phyloP scores from a whole-genome alignment of 1,140 invertebrate species.

The Onthophagus taurus region DNA sequence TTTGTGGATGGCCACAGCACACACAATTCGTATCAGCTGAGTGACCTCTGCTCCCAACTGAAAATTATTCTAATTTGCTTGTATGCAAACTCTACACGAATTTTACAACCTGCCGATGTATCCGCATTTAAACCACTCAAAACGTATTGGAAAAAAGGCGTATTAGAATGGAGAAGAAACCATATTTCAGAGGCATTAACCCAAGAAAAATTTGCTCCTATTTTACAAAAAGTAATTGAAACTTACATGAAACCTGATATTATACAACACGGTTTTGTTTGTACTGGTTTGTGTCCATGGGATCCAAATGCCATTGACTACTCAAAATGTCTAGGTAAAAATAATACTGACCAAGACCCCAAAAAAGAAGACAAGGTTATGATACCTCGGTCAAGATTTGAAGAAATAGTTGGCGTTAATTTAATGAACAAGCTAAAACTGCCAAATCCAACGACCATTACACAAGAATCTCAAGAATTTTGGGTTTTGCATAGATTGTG shows the following conservation, averaged over 20 bases:
- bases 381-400: conserved; percentile 13
- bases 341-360: neutral
- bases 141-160: conserved; percentile 21
- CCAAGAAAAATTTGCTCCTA: conserved; percentile 23
- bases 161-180: conserved; percentile 20
- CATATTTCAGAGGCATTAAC: conserved; percentile 16
- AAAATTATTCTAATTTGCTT: conserved; percentile 12
- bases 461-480: conserved; percentile 2
- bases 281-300: conserved; percentile 19
- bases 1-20: conserved; percentile 31
- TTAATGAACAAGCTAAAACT: conserved; percentile 10
- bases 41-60: conserved; percentile 21
- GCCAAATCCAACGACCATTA: neutral
- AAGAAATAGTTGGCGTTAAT: conserved; percentile 12
- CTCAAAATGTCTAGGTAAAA: conserved; percentile 22
- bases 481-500: conserved; percentile 8
- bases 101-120: conserved; percentile 34
- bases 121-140: conserved; percentile 32
- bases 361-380: neutral
- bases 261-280: conserved; percentile 19
- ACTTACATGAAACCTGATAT: conserved; percentile 13
- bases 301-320: conserved; percentile 22
- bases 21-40: conserved; percentile 22
- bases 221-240: conserved; percentile 21
- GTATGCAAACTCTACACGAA: conserved; percentile 11